Conservation (phyloP, 2,113 vertebrate genomes). For the Cricetomys ansorgei region DNA sequence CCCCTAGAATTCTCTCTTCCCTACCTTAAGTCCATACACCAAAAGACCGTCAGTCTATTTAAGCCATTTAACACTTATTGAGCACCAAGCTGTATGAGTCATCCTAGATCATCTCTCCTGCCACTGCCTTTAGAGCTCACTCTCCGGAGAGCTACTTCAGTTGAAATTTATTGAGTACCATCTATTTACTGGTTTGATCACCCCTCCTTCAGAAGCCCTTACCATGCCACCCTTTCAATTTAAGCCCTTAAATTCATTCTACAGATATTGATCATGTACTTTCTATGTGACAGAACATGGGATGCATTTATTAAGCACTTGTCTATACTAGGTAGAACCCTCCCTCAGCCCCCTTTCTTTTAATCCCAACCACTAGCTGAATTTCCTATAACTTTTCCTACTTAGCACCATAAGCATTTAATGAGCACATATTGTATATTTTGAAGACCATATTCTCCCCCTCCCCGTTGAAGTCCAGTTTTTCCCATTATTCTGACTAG, state of each 20-base stretch:
- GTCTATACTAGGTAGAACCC: slow-evolving; percentile 15
- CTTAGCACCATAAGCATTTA: slow-evolving; percentile 19
- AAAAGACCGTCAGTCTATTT: slow-evolving; percentile 32
- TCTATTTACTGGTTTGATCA: slow-evolving; percentile 48
- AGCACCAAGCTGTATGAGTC: slow-evolving; percentile 25
- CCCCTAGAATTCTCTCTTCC: slow-evolving; percentile 38
- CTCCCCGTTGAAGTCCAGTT: not conserved
- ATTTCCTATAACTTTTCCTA: slow-evolving; percentile 41
- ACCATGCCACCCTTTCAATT: not conserved
- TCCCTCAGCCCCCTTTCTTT: slow-evolving; percentile 31
- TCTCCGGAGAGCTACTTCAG: slow-evolving; percentile 32
- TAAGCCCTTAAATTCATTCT: slow-evolving; percentile 42
- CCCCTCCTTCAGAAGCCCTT: not conserved
- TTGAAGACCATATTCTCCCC: not conserved
- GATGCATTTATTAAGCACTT: slow-evolving; percentile 48
- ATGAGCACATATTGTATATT: slow-evolving; percentile 43
- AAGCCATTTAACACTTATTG: slow-evolving; percentile 42
- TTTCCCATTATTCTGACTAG: slow-evolving; percentile 23
- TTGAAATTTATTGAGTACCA: slow-evolving; percentile 51
- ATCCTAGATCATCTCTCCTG: not conserved
- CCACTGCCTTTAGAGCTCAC: slow-evolving; percentile 27
- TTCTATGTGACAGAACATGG: slow-evolving; percentile 3
- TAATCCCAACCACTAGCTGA: slow-evolving; percentile 33
- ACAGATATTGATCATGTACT: slow-evolving; percentile 45
- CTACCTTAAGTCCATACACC: not conserved